Percentiles rank a stretch among this genome's conserved stretches.
Conservation (phyloP, 2,113 vertebrate species). For the Hyperoodon ampullatus region DNA sequence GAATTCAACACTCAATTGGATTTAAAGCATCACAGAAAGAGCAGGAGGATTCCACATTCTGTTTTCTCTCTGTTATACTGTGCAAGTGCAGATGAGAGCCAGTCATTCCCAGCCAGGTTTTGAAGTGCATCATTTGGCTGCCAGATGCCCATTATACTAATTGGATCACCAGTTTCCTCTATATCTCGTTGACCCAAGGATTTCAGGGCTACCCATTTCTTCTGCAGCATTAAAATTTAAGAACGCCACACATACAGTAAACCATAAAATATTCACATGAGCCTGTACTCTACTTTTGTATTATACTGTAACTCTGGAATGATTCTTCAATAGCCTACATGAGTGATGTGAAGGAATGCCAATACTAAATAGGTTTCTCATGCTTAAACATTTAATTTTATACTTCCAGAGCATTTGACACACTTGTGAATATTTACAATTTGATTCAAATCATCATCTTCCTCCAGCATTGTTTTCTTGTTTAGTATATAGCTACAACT, state of each 20-base stretch:
- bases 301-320: constrained; percentile 8
- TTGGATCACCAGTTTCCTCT: constrained; percentile 46
- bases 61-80: background rate
- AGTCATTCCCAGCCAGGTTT: constrained; percentile 55
- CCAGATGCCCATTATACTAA: constrained; percentile 71
- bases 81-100: constrained; percentile 14
- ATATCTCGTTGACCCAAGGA: constrained; percentile 10
- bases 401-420: background rate
- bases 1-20: background rate
- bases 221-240: constrained; percentile 71
- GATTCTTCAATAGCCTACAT: background rate
- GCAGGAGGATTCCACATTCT: background rate
- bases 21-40: constrained; percentile 25
- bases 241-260: constrained; percentile 54
- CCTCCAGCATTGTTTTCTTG: constrained; percentile 17
- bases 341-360: constrained; percentile 17
- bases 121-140: constrained; percentile 58
- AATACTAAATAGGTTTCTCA: constrained; percentile 5
- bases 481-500: background rate
- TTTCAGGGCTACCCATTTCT: constrained; percentile 46
- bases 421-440: background rate
- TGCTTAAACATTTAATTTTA: constrained; percentile 59
- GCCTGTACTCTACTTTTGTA: constrained; percentile 19
- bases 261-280: constrained; percentile 73
- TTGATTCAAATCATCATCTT: constrained; percentile 16